A percentile compares a stretch with the other conserved stretches of the same genome.
Evolutionary conservation across 2,888 invertebrate genomes (phyloP).

Genomic region (Drosophila prolongata): DNA sequence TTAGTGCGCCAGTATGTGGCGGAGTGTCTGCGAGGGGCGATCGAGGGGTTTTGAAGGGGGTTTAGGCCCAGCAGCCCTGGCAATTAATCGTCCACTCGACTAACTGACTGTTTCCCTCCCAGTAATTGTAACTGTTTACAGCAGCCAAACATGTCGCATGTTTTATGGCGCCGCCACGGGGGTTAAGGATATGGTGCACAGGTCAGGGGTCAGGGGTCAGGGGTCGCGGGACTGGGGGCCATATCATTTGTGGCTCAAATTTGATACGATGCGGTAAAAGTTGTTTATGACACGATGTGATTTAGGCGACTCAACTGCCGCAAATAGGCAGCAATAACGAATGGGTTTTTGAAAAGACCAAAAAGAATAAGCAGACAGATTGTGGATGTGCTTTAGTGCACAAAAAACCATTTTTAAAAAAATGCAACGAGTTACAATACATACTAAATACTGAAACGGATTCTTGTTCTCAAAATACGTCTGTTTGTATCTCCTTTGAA

Average conservation of each 20-base stretch:
- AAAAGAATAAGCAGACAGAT: not conserved
- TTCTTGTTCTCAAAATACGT: too few species aligned
- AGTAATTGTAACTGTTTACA: constrained; percentile 46
- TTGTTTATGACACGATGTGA: constrained; percentile 34
- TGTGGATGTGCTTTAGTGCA: too few species aligned
- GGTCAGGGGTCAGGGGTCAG: not conserved
- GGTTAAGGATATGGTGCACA: not conserved
- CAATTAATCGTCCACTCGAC: constrained; percentile 50
- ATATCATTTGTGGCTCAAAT: constrained; percentile 6
- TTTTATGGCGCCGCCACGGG: constrained; percentile 24
- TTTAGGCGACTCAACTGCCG: constrained; percentile 8
- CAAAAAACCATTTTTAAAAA: not conserved
- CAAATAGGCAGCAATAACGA: constrained; percentile 7
- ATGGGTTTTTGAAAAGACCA: constrained; percentile 1
- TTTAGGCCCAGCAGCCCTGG: constrained; percentile 19
- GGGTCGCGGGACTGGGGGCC: not conserved
- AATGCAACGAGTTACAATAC: too few species aligned
- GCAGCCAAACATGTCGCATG: constrained; percentile 41
- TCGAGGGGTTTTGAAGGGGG: not conserved
- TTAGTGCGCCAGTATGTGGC: constrained; percentile 37
- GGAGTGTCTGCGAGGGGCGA: constrained; percentile 1
- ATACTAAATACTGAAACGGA: too few species aligned
- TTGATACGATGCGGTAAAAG: constrained; percentile 20
- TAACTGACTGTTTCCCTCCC: constrained; percentile 23
- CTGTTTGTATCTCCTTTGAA: too few species aligned